Base-by-base conservation (phyloP, 2,888 invertebrate species). In the Micropterix aruncella region DNA sequence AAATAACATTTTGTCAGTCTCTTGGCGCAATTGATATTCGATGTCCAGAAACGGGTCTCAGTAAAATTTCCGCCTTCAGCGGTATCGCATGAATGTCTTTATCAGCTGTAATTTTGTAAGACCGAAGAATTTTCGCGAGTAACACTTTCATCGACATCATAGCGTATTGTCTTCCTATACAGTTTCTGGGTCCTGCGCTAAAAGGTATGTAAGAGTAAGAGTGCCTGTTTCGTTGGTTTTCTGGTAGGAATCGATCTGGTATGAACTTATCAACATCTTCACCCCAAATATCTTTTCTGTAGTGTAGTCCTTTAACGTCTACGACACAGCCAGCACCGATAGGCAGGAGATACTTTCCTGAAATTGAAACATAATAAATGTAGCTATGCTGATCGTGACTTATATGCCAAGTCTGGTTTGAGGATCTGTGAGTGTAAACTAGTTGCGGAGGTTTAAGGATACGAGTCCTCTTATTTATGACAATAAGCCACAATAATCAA, bases 231-330 rank as follows among this genome's bases (percentile, higher is more conserved):
- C 56, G 55, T 15, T 57, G 59, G 51, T 64, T 61, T 52, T 77
- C 74, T 0, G 74, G 70, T 18, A 71, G 54, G 54, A 79, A 79
- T 44, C 77, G 56, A 52, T 77, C 75, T 0, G 79, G 79, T 49
- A 73, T 61, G 57, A 78, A 80, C 42, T 55, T 57, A 41, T 73
- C 64, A 0, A 75, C 77, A 47, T 78, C 68, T 0, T 73, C 65
- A 48, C 74, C 74, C 69, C 74, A 80, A 44, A 70, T 60, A 46
- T 58, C 57, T 47, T 68, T 63, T 38, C 75, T 70, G 37, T 70
- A 58, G 51, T 79, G 78, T 43, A 65, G 60, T 45, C 58, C 54
- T 50, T 64, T 64, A 0, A 69, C 57, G 4, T 61, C 44, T 3
- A 75, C 55, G 2, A 61, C 71, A 40, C 65, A 61, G 0, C 66